phyloP scores from a whole-genome alignment of 1,140 invertebrate genomes.

The Orchesella cincta region DNA sequence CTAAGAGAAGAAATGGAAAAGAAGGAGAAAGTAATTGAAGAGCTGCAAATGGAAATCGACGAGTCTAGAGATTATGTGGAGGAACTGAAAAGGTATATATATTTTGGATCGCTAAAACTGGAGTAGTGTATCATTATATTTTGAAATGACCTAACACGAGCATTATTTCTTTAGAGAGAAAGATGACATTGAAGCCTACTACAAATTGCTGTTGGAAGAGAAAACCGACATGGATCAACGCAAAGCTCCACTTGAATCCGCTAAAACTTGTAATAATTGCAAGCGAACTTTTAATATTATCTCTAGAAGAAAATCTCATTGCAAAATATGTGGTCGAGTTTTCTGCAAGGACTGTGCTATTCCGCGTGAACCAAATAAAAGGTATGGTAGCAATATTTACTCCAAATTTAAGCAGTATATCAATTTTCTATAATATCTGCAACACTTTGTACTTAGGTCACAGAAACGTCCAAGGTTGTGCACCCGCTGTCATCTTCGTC shows the following conservation, averaged over 20 bases:
- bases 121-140: neutral
- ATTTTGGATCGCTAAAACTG: neutral
- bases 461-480: constrained; percentile 15
- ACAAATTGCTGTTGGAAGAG: constrained; percentile 23
- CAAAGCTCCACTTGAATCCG: neutral
- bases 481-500: constrained; percentile 2
- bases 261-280: constrained; percentile 28
- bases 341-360: constrained; percentile 37
- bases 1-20: constrained; percentile 36
- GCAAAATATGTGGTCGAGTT: constrained; percentile 31
- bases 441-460: neutral
- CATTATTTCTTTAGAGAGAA: constrained; percentile 25
- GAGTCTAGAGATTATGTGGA: constrained; percentile 4
- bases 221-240: constrained; percentile 25
- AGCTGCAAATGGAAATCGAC: constrained; percentile 41
- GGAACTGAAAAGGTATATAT: constrained; percentile 9
- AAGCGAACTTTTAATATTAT: constrained; percentile 28
- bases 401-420: no score
- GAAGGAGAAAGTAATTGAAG: constrained; percentile 37
- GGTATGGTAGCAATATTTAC: no score
- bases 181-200: constrained; percentile 6
- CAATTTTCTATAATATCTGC: neutral
- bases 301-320: constrained; percentile 28
- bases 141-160: neutral
- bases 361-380: neutral